Evolutionary conservation across 30 jellyfish, hydroid and myxozoan species (phyloP), one percentile per base, ranked within the genome.

Genomic region (Aurelia aurita): DNA sequence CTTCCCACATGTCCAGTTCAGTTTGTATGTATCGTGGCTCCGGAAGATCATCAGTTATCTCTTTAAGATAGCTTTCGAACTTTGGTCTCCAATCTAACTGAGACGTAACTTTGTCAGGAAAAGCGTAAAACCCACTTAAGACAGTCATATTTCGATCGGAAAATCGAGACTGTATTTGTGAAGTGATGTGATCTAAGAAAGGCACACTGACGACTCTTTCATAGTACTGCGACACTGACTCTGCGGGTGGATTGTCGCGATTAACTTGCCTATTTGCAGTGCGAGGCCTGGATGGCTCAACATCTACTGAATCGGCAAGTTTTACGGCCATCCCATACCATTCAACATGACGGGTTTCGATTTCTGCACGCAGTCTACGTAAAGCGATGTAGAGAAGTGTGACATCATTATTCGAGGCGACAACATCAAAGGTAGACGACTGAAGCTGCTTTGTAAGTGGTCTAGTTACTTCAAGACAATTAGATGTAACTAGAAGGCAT

Each of bases 1-100:
- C 86, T 64, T 71, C 89, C 89, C 90, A 64, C 68, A 63, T 58
- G 1, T 65, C 32, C 31, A 76, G 71, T 61, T 86, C 91, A 13
- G 96, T 77, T 4, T 29, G 22, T 0, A 73, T 76, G 73, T 51
- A 74, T 0, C 90, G 22, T 4, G 83, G 77, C 59, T 86, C 73
- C 5, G 91, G 91, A 3, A 86, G 54, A 31, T 76, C 91, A 19
- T 20, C 55, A 23, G 0, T 19, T 60, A 5, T 26, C 14, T 21
- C 21, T 1, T 62, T 20, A 19, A 86, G 31, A 53, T 74, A 86
- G 6, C 0, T 0, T n/a, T 32, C 47, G 46, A 57, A 76, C 25
- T 86, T 76, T n/a, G 25, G 21, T 39, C 61, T 86, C 96, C 86
- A 86, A 3, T 57, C 87, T 12, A 28, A 14, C 15, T 28, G 11